Percentiles rank a stretch among this genome's conserved stretches.
phyloP scores from a whole-genome alignment of 2,113 vertebrate species.

The Murina feae region DNA sequence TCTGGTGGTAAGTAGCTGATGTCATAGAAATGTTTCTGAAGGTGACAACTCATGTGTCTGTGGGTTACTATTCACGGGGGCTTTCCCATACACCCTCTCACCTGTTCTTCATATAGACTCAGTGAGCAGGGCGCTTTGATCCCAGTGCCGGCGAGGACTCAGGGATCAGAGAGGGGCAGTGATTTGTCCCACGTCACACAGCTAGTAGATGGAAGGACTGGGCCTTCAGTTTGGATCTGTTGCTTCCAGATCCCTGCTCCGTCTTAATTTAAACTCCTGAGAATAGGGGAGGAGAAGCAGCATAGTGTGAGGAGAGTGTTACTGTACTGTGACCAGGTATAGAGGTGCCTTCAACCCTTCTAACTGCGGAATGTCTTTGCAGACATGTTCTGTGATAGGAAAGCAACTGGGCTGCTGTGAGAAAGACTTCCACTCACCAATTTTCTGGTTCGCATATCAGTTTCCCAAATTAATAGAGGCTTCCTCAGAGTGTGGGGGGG shows the following conservation, averaged over 20 bases:
- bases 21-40: background rate
- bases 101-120: background rate
- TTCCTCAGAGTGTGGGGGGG: background rate
- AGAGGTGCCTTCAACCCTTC: background rate
- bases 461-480: background rate
- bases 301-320: background rate
- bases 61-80: background rate
- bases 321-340: rapidly evolving
- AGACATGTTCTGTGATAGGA: background rate
- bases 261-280: background rate
- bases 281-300: background rate
- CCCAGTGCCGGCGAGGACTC: background rate
- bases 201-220: background rate
- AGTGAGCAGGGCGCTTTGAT: background rate
- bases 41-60: background rate
- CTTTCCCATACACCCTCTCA: background rate
- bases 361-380: background rate
- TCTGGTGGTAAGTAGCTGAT: background rate
- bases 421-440: background rate
- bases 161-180: background rate
- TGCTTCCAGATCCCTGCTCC: background rate
- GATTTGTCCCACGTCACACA: background rate
- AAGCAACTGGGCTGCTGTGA: background rate
- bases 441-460: background rate
- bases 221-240: background rate